These are phyloP conservation scores for Lasioglossum morio DNA, from an alignment of 2,888 invertebrate genomes.

Conservation along the genomic window DNA sequence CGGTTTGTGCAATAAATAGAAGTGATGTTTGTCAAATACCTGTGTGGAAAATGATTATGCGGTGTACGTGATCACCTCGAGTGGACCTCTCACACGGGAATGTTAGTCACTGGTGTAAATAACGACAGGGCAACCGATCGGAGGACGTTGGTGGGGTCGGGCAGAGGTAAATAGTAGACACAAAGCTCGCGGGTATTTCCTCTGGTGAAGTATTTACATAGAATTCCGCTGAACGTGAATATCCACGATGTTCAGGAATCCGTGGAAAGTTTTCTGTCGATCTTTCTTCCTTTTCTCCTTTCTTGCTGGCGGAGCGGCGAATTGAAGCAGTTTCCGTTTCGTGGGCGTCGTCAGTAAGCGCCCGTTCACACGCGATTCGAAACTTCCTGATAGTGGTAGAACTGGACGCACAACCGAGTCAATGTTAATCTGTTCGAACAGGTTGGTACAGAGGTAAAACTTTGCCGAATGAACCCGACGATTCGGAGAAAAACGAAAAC, in stretches of 20 bases:
- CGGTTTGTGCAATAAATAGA: neutral
- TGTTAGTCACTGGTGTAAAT: constrained; percentile 56
- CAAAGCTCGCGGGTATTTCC: constrained; percentile 57
- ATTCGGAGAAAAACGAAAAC: constrained; percentile 19
- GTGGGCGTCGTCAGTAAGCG: constrained; percentile 53
- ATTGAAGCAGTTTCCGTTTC: constrained; percentile 34
- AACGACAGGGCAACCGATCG: constrained; percentile 37
- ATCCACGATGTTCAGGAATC: constrained; percentile 60
- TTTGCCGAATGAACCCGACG: constrained; percentile 3
- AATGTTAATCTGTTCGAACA: neutral
- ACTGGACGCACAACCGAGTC: neutral
- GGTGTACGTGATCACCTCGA: constrained; percentile 51
- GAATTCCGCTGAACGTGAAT: constrained; percentile 56
- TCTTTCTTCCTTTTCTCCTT: constrained; percentile 2
- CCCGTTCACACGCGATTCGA: too few species aligned
- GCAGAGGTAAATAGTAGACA: constrained; percentile 13
- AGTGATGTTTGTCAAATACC: constrained; percentile 36
- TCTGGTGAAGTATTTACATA: constrained; percentile 64
- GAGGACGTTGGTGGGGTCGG: constrained; percentile 24
- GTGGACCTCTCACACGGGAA: constrained; percentile 46
- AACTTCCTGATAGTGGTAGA: neutral
- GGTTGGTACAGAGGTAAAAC: neutral
- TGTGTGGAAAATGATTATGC: constrained; percentile 55
- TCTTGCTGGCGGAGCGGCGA: neutral
- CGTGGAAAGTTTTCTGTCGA: constrained; percentile 44